Percentiles rank a stretch among this genome's conserved stretches.
These are phyloP conservation scores for Drosophila infuscata DNA, from an alignment of 2,888 invertebrate genomes.

Conservation along the genomic window DNA sequence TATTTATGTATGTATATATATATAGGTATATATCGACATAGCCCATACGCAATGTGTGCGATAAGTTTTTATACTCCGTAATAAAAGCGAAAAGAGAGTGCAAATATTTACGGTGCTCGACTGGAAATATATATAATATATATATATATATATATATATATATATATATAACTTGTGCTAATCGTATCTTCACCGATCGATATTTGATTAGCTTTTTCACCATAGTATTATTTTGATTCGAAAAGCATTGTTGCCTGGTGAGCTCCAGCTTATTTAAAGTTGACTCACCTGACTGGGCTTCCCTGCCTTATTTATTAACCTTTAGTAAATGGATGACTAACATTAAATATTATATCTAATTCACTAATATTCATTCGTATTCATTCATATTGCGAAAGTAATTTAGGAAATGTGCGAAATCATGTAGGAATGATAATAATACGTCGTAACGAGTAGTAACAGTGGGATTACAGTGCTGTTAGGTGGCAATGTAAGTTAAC, in stretches of 20 bases:
- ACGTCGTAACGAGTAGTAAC: too few species aligned
- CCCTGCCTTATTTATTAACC: background rate
- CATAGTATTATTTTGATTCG: background rate
- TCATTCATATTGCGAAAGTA: too few species aligned
- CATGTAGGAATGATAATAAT: background rate
- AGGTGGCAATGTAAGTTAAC: too few species aligned
- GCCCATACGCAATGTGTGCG: slow-evolving; percentile 54
- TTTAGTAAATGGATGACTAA: background rate
- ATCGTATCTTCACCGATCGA: background rate
- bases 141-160: slow-evolving; percentile 4
- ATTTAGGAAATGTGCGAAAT: too few species aligned
- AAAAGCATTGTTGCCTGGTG: background rate
- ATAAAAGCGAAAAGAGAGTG: background rate
- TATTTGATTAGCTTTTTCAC: slow-evolving; percentile 1
- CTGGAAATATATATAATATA: background rate
- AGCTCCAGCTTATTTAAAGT: background rate
- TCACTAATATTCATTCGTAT: background rate
- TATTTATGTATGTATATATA: too few species aligned
- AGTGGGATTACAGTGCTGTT: too few species aligned
- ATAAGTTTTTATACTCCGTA: background rate
- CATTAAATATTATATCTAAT: background rate
- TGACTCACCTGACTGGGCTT: slow-evolving; percentile 20
- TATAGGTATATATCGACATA: slow-evolving; percentile 14
- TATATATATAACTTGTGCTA: background rate
- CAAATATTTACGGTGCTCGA: slow-evolving; percentile 9